Base-by-base conservation (phyloP, 2,113 vertebrate genomes). In the Pelvicachromis taeniatus region DNA sequence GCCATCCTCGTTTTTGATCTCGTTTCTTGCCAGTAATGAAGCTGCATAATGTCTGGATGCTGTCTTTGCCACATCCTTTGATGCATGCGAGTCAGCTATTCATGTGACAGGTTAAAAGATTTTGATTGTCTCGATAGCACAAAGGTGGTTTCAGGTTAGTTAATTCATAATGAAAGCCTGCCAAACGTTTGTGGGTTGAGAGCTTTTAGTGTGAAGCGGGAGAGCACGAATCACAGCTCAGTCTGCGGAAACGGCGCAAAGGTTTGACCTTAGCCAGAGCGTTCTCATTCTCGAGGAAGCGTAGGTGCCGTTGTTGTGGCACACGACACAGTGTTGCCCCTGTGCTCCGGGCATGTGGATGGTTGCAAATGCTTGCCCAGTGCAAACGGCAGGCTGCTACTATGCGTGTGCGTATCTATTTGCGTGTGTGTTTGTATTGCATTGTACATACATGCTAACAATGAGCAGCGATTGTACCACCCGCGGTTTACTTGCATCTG, bases 281-380 rank as follows among this genome's bases (percentile, higher is more conserved):
- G 29, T 70, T 54, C 78, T 78, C 52, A 79, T 78, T 86, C 78
- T 89, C 26, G 55, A 84, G 59, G 79, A 89, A 91, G 86, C 19
- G 35, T 85, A 65, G 85, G 70, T 82, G 84, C 61, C 81, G 83
- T 56, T 90, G 89, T 58, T 83, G 82, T 85, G 93, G 93, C 95
- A 94, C 92, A 93, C 91, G 84, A 92, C 89, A 61, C 65, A 19
- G 84, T 79, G 83, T 68, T 75, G 83, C 78, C 84, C 55, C 16
- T 17, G 16, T 59, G 54, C 83, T 78, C 90, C 90, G 88, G 94
- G 90, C 59, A 86, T 86, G 93, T 88, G 83, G 82, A 90, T 84
- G 86, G 85, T 81, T 90, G 89, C 88, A 91, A 90, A 91, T 94
- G 92, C 94, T 95, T 95, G 83, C 88, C 81, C 84, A 88, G 85